Evolutionary conservation across 1,140 invertebrate species (phyloP).

Genomic region (Plodia interpunctella): DNA sequence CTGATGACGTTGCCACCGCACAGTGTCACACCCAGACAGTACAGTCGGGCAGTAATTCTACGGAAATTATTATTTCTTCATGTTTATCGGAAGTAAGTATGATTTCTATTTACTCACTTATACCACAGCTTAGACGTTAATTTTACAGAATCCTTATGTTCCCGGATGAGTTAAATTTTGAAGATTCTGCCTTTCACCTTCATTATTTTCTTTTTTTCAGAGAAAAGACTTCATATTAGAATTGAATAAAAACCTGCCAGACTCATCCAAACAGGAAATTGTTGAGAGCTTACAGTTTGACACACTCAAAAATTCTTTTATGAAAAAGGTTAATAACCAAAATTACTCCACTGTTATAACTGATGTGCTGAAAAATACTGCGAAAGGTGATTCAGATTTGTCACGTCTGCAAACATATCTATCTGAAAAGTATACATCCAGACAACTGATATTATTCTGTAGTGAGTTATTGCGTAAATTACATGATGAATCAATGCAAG

Average conservation of each 20-base stretch:
- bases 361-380: conserved; percentile 32
- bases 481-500: conserved; percentile 26
- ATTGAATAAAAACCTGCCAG: conserved; percentile 33
- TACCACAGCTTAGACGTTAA: too few species aligned
- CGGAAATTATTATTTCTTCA: conserved; percentile 36
- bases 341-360: conserved; percentile 27
- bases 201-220: conserved; percentile 34
- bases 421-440: conserved; percentile 36
- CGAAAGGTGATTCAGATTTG: conserved; percentile 22
- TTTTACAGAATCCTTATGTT: too few species aligned
- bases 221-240: conserved; percentile 42
- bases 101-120: neutral
- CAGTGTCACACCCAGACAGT: conserved; percentile 40
- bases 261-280: conserved; percentile 34
- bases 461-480: conserved; percentile 48
- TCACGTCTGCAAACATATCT: conserved; percentile 41
- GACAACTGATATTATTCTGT: conserved; percentile 52
- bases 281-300: conserved; percentile 31
- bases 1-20: conserved; percentile 20
- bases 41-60: conserved; percentile 44
- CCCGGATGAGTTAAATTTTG: too few species aligned
- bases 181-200: neutral
- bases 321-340: conserved; percentile 31
- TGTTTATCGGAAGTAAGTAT: conserved; percentile 49
- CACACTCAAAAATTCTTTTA: conserved; percentile 29